Conservation (phyloP, 2,888 invertebrate species). For the Halictus ligatus region DNA sequence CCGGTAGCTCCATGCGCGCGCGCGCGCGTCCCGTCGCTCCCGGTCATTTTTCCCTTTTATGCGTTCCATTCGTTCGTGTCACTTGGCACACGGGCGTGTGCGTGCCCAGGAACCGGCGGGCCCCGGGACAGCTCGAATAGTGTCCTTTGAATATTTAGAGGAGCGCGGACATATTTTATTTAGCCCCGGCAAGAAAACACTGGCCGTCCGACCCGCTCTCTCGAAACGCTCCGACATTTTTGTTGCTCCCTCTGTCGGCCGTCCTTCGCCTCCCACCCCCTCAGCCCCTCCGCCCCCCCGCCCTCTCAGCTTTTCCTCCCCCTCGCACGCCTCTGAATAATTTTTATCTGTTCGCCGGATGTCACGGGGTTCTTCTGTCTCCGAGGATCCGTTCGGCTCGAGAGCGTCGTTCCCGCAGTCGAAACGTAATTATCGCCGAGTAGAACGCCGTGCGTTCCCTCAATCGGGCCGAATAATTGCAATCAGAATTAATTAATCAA, state of each 20-base stretch:
- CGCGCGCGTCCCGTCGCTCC: conserved; percentile 76
- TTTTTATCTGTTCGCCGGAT: conserved; percentile 27
- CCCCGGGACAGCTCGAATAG: conserved; percentile 29
- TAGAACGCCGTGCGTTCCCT: neutral
- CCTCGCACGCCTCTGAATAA: conserved; percentile 40
- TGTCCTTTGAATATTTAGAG: conserved; percentile 79
- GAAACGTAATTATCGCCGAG: neutral
- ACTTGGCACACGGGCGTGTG: conserved; percentile 66
- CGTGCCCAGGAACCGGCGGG: conserved; percentile 27
- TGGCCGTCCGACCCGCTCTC: conserved; percentile 54
- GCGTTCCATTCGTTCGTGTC: conserved; percentile 82
- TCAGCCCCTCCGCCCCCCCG: too few species aligned
- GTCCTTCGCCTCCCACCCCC: neutral
- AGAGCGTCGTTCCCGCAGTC: neutral
- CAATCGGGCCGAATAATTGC: conserved; percentile 12
- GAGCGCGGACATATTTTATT: conserved; percentile 79
- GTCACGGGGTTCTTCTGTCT: conserved; percentile 6
- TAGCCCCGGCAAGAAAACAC: conserved; percentile 65
- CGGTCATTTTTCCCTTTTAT: conserved; percentile 83
- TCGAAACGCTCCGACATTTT: conserved; percentile 36
- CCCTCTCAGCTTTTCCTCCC: too few species aligned
- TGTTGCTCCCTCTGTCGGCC: neutral
- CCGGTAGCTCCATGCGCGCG: conserved; percentile 67
- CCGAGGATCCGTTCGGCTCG: conserved; percentile 3
- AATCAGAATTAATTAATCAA: conserved; percentile 22